phyloP scores from a whole-genome alignment of 1,140 invertebrate genomes.

The Laodelphax striatellus region DNA sequence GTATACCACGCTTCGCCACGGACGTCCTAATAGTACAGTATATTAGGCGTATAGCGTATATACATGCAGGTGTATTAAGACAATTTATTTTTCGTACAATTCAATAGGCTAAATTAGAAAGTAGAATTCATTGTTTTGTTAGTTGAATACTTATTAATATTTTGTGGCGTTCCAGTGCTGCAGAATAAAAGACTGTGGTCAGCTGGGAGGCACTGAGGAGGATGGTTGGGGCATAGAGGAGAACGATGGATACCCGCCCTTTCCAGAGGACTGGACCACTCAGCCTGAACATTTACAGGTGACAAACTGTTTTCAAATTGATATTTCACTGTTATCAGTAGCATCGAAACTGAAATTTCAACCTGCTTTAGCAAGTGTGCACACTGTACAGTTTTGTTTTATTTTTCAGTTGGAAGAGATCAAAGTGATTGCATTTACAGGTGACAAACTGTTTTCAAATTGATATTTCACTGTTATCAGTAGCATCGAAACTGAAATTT shows the following conservation, averaged over 20 bases:
- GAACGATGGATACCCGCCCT: conserved; percentile 57
- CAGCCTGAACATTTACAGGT: conserved; percentile 14
- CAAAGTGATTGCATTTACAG: conserved; percentile 26
- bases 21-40: too few species aligned
- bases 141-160: background rate
- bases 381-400: too few species aligned
- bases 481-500: too few species aligned
- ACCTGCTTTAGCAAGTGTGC: too few species aligned
- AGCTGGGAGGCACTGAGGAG: conserved; percentile 37
- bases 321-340: background rate
- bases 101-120: too few species aligned
- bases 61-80: too few species aligned
- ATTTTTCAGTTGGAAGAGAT: conserved; percentile 25
- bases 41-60: too few species aligned
- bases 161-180: conserved; percentile 29
- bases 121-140: too few species aligned
- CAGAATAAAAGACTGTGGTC: conserved; percentile 57
- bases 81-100: too few species aligned
- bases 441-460: conserved; percentile 2
- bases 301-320: background rate
- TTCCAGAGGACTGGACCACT: conserved; percentile 56
- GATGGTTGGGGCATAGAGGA: conserved; percentile 53
- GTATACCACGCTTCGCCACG: too few species aligned
- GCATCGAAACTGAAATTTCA: too few species aligned
- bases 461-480: background rate